Base-by-base conservation (phyloP, 1,140 invertebrate species). In the Matsumurasca onukii region DNA sequence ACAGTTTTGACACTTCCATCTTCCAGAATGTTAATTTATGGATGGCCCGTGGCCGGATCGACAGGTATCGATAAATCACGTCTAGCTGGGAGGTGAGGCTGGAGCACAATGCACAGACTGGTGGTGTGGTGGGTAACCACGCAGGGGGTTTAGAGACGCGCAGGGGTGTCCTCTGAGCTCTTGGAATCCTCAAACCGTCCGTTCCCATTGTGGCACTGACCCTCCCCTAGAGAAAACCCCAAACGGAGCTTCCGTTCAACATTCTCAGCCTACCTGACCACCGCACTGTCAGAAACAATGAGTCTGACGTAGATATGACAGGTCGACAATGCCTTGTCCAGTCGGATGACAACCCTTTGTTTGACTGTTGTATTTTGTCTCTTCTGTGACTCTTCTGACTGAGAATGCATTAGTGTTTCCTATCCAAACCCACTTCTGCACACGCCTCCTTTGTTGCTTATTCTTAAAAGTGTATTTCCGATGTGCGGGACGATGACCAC, bases 1-100 rank as follows among this genome's bases (percentile, higher is more conserved):
- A 59, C 24, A 3, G 55, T 59, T 59, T 59, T 59, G 55, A 59
- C 55, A 59, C 25, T 27, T 59, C 55, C 55, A 59, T 59, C 55
- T 59, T 59, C 55, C 55, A 12, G 17, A 27, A 27, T 3, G 55
- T 27, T 59, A 59, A 59, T 59, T 27, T 59, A 59, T 29, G 55
- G 25, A 15, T 59, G 55, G 55, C 55, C 25, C 22, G 55, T 29
- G 55, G 55, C 22, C 55, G 13, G 24, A 59, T 59, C 55, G 55
- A 59, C 55, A 59, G 55, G 3, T 27, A 2, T 5, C 55, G 13
- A 59, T 59, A 29, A 22, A 59, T 59, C 55, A 27, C 24, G 55
- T 29, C 55, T 25, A 59, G 55, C 55, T 59, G 55, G 55, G 55
- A 59, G 55, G 55, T 59, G 30, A 13, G 55, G 24, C 3, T n/a